Evolutionary conservation across 64 coral and sea anemone species (phyloP).

Genomic region (Montipora cactus): DNA sequence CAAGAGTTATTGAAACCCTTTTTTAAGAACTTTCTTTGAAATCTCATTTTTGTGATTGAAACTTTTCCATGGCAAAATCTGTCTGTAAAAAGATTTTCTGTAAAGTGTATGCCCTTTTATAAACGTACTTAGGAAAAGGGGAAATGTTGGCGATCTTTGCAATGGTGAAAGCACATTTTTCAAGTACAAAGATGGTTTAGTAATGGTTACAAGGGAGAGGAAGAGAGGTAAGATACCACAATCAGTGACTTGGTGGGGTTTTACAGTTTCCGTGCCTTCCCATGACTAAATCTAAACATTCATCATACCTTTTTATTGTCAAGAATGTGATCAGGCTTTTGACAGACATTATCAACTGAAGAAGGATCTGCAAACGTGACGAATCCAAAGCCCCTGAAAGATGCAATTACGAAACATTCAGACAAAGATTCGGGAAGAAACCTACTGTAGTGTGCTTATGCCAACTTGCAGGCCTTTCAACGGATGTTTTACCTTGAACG

Average conservation of each 20-base stretch:
- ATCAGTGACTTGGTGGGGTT: too few relatives aligned
- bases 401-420: neutral
- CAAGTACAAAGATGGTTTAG: too few relatives aligned
- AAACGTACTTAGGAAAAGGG: too few relatives aligned
- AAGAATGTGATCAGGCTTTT: constrained; percentile 65
- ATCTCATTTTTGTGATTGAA: neutral
- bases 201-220: too few relatives aligned
- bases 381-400: constrained; percentile 89
- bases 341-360: constrained; percentile 64
- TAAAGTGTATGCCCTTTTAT: too few relatives aligned
- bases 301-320: constrained; percentile 72
- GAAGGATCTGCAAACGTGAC: constrained; percentile 84
- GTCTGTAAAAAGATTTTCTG: too few relatives aligned
- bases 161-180: too few relatives aligned
- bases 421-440: too few relatives aligned
- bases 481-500: constrained; percentile 66
- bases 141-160: too few relatives aligned
- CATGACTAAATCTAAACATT: neutral
- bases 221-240: too few relatives aligned
- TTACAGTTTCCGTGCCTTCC: neutral
- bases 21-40: too few relatives aligned
- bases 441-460: neutral
- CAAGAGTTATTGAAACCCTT: too few relatives aligned
- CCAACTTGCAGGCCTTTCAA: neutral
- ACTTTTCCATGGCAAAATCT: neutral